Base-by-base conservation (phyloP, 2,888 invertebrate species). In the Stegana nigrithorax region DNA sequence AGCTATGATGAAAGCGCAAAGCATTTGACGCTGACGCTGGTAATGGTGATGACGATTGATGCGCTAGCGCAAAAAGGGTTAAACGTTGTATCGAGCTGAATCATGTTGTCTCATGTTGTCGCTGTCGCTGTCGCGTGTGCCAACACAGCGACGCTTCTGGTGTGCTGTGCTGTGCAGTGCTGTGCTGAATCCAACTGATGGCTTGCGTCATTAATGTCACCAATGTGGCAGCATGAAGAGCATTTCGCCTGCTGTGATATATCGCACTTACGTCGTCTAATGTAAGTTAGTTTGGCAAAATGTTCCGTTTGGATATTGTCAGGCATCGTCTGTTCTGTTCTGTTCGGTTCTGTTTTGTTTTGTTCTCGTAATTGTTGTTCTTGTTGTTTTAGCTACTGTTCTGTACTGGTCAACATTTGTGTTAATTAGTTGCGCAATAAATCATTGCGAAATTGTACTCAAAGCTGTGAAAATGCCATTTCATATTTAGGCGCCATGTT, bases 121-220 rank as follows among this genome's bases (percentile, higher is more conserved):
- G 23, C 8, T 55, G 36, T 19, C 21, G 12, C 36, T 32, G 21
- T 19, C 36, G 58, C 25, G 19, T 50, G 51, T 64, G 60, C n/a
- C n/a, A n/a, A n/a, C n/a, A n/a, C n/a, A n/a, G n/a, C n/a, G n/a
- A n/a, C n/a, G n/a, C n/a, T n/a, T n/a, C n/a, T 19, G 4, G n/a
- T 12, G 51, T 3, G 6, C 27, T 39, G 29, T 42, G 29, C 19
- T 29, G 29, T 29, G 3, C 29, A 29, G 19, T 3, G 6, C 27
- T 39, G 29, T 42, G 29, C 19, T 29, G 29, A 14, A 5, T 29
- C 19, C 27, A 50, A 50, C 25, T 65, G 63, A 65, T 68, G 64
- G 59, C 47, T 64, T 68, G 60, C 59, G 63, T 66, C 68, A 64
- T 68, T 68, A 68, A 64, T 64, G 66, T 64, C 66, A 63, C 42